Evolutionary conservation across 1,140 invertebrate genomes (phyloP).

Genomic region (Heliothis subflexa): DNA sequence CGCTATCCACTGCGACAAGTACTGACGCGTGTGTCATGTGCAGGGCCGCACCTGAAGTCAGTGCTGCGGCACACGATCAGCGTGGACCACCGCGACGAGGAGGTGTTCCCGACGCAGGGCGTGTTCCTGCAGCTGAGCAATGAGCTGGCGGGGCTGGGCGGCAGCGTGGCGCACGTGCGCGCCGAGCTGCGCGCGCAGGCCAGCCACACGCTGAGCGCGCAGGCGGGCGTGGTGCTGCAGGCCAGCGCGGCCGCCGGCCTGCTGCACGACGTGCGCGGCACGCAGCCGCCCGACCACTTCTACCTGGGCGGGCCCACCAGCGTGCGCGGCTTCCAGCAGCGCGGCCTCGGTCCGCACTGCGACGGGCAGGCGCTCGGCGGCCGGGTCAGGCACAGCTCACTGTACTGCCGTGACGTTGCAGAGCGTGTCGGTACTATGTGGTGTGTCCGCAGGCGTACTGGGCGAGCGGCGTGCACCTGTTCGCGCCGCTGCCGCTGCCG

Average conservation of each 20-base stretch:
- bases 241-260: slow-evolving; percentile 90
- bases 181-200: slow-evolving; percentile 92
- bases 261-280: slow-evolving; percentile 88
- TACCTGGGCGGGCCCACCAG: slow-evolving; percentile 95
- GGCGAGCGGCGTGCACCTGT: slow-evolving; percentile 93
- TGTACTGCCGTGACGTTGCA: neutral
- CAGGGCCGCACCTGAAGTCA: slow-evolving; percentile 94
- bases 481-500: slow-evolving; percentile 94
- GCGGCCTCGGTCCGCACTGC: slow-evolving; percentile 93
- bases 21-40: too few species aligned
- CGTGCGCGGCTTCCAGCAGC: slow-evolving; percentile 93
- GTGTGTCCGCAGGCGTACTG: slow-evolving; percentile 88
- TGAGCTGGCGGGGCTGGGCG: slow-evolving; percentile 94
- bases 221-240: slow-evolving; percentile 89
- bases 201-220: slow-evolving; percentile 89
- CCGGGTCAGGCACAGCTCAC: slow-evolving; percentile 70
- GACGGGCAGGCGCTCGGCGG: slow-evolving; percentile 91
- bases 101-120: slow-evolving; percentile 92
- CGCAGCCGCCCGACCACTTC: slow-evolving; percentile 92
- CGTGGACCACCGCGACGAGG: slow-evolving; percentile 92
- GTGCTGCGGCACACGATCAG: slow-evolving; percentile 91
- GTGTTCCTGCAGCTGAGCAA: slow-evolving; percentile 89
- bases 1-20: too few species aligned
- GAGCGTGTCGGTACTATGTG: too few species aligned
- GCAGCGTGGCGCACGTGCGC: slow-evolving; percentile 94